phyloP scores from a whole-genome alignment of 2,797 vertebrate genomes.

The Rhodeus uyekii region DNA sequence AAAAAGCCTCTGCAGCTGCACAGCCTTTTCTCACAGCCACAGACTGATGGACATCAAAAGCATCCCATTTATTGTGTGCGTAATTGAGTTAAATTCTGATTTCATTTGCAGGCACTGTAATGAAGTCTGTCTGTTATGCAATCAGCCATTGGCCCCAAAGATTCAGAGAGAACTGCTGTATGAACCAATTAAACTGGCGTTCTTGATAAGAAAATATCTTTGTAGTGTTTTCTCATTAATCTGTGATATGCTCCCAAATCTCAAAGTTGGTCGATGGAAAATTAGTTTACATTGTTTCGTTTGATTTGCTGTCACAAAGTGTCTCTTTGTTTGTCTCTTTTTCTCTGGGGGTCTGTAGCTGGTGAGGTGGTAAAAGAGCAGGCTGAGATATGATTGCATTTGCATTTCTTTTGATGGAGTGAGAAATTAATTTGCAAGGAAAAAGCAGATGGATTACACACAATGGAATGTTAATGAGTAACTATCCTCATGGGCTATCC shows the following conservation, averaged over 20 bases:
- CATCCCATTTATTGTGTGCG: conserved; percentile 27
- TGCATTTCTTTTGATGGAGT: conserved; percentile 68
- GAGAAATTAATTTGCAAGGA: conserved; percentile 73
- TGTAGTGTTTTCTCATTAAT: conserved; percentile 31
- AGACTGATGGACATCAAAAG: neutral
- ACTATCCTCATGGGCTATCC: conserved; percentile 48
- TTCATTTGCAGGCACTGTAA: conserved; percentile 51
- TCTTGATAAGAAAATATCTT: conserved; percentile 27
- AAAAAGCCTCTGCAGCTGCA: conserved; percentile 40
- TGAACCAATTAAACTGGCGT: conserved; percentile 54
- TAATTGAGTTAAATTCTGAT: conserved; percentile 43
- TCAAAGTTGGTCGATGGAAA: conserved; percentile 40
- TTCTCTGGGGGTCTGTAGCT: conserved; percentile 40
- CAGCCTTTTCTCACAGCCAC: neutral
- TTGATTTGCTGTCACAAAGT: conserved; percentile 50
- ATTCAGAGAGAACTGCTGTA: conserved; percentile 37
- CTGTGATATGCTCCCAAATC: conserved; percentile 17
- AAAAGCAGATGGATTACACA: conserved; percentile 67
- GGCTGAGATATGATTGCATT: conserved; percentile 62
- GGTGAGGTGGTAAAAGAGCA: conserved; percentile 20
- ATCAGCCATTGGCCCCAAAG: conserved; percentile 35
- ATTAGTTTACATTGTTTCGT: conserved; percentile 44
- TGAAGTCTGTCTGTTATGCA: conserved; percentile 52
- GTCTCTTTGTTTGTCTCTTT: conserved; percentile 33
- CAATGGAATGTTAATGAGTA: conserved; percentile 69